These are phyloP conservation scores for Limnephilus rhombicus DNA, from an alignment of 2,888 invertebrate species.

Conservation along the genomic window DNA sequence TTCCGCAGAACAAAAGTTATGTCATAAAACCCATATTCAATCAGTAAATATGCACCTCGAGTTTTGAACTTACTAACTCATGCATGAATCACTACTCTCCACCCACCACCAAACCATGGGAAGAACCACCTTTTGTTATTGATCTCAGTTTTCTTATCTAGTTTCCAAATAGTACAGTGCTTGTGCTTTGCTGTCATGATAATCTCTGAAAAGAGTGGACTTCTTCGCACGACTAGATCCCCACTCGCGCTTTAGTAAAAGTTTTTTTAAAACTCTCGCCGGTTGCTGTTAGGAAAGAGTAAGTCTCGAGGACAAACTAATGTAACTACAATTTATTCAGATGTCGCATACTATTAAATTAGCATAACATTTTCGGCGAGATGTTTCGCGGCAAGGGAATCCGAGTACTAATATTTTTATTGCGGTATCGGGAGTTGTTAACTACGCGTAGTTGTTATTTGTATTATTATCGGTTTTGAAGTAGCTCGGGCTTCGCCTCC, in stretches of 20 bases:
- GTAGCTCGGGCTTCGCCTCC: too few species aligned
- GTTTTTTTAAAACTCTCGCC: not conserved
- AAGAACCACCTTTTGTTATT: not conserved
- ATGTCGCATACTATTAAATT: not conserved
- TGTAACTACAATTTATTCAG: not conserved
- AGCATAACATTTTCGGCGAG: not conserved
- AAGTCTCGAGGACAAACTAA: not conserved
- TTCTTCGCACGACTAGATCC: not conserved
- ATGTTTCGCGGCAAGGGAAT: too few species aligned
- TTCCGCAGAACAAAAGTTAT: not conserved
- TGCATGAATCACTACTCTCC: not conserved
- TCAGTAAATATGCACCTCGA: not conserved
- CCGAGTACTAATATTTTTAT: too few species aligned
- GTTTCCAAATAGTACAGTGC: not conserved
- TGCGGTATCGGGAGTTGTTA: too few species aligned
- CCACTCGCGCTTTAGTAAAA: not conserved
- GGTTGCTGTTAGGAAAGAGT: not conserved
- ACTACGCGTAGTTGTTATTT: too few species aligned
- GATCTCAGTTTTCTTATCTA: not conserved
- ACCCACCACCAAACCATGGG: not conserved
- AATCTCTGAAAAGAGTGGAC: not conserved
- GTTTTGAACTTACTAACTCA: not conserved
- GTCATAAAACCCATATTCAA: not conserved
- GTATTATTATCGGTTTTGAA: too few species aligned
- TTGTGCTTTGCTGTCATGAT: not conserved